phyloP scores from a whole-genome alignment of 1,140 invertebrate species.

The Rhyzopertha dominica region DNA sequence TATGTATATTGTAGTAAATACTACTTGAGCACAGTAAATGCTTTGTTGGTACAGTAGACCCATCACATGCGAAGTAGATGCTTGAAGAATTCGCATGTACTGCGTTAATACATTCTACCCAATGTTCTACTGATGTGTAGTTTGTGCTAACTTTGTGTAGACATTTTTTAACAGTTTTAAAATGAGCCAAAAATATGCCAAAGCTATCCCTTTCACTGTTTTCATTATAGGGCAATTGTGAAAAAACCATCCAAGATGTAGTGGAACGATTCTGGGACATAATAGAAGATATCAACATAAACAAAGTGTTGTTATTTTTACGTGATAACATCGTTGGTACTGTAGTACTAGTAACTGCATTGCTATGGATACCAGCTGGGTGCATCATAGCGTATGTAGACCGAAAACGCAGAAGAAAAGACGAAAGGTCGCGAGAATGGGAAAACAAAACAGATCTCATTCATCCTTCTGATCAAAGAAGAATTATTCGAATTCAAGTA shows the following conservation, averaged over 20 bases:
- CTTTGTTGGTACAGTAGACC: too few relatives aligned
- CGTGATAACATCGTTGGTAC: slow-evolving; percentile 87
- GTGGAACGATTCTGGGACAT: slow-evolving; percentile 95
- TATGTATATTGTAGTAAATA: too few relatives aligned
- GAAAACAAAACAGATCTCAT: slow-evolving; percentile 52
- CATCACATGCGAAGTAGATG: too few relatives aligned
- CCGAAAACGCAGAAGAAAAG: slow-evolving; percentile 46
- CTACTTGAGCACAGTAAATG: too few relatives aligned
- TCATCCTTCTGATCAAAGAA: slow-evolving; percentile 55
- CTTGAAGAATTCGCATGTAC: too few relatives aligned
- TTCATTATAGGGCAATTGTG: slow-evolving; percentile 73
- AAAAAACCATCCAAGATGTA: slow-evolving; percentile 91
- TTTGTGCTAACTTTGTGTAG: too few relatives aligned
- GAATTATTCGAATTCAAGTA: slow-evolving; percentile 54
- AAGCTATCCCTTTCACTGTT: too few relatives aligned
- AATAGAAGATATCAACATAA: slow-evolving; percentile 93
- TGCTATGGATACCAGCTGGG: slow-evolving; percentile 90
- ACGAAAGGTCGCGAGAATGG: slow-evolving; percentile 38
- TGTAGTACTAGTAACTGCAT: slow-evolving; percentile 78
- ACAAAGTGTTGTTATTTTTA: slow-evolving; percentile 81
- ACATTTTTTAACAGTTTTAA: too few relatives aligned
- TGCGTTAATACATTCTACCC: too few relatives aligned
- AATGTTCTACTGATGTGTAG: too few relatives aligned
- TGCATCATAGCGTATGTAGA: slow-evolving; percentile 79
- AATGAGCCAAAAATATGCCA: too few relatives aligned